Percentiles rank a stretch among this genome's conserved stretches.
These are phyloP conservation scores for Nesidiocoris tenuis DNA, from an alignment of 2,888 invertebrate genomes.

Conservation along the genomic window DNA sequence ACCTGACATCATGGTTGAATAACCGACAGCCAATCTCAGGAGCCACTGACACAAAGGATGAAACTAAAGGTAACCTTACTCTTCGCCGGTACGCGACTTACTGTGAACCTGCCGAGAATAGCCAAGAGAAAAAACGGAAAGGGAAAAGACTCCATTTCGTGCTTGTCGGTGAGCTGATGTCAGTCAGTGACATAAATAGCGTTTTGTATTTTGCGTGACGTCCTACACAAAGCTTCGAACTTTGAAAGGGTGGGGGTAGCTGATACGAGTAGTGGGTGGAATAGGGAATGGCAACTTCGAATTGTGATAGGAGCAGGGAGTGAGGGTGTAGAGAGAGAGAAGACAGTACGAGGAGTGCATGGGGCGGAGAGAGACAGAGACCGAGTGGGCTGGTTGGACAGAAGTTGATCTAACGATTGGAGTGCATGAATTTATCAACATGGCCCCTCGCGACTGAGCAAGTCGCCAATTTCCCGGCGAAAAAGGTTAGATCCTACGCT, in stretches of 20 bases:
- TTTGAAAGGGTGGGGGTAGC: not conserved
- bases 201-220: constrained; percentile 40
- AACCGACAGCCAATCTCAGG: not conserved
- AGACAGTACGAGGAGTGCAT: not conserved
- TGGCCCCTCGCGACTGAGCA: not conserved
- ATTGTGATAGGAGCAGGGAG: not conserved
- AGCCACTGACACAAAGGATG: not conserved
- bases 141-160: constrained; percentile 13
- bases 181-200: constrained; percentile 41
- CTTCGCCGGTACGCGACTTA: constrained; percentile 8
- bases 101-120: constrained; percentile 18
- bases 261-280: not conserved
- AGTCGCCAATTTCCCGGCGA: not conserved
- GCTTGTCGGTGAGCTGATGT: constrained; percentile 37
- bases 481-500: too few species aligned
- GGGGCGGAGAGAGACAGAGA: not conserved
- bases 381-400: not conserved
- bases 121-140: not conserved
- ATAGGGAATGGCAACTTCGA: not conserved
- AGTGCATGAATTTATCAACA: constrained; percentile 32
- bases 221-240: constrained; percentile 34
- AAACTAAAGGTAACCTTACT: not conserved
- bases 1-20: constrained; percentile 2
- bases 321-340: not conserved
- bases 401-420: constrained; percentile 6